Evolutionary conservation across 53 echinoderm and acorn worm genomes (phyloP).

Genomic region (Hippasteria phrygiana): DNA sequence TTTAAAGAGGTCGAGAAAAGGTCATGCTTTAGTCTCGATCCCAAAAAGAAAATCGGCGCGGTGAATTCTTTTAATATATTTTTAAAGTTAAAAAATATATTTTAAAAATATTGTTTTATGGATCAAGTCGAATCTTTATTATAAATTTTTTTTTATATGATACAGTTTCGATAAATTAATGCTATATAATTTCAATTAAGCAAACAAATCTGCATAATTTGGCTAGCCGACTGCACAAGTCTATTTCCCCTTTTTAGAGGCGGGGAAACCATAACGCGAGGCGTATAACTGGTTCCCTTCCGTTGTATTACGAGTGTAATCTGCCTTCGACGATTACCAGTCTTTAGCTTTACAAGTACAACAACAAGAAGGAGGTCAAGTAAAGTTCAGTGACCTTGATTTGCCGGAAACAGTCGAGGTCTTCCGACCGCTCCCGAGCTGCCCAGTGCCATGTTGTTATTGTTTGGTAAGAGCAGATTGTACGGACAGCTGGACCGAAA

Average conservation of each 20-base stretch:
- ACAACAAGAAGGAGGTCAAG: constrained; percentile 50
- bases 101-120: too few species aligned
- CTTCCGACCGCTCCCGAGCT: constrained; percentile 77
- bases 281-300: background rate
- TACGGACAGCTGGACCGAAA: constrained; percentile 41
- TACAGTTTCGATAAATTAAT: background rate
- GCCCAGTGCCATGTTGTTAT: constrained; percentile 76
- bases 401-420: constrained; percentile 69
- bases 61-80: too few species aligned
- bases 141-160: background rate
- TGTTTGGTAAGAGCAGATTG: constrained; percentile 56
- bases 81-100: too few species aligned
- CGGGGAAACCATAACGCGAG: background rate
- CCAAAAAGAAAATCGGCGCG: too few species aligned
- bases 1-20: constrained; percentile 45
- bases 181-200: too few species aligned
- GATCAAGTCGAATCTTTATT: too few species aligned
- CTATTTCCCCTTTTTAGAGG: constrained; percentile 9
- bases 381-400: constrained; percentile 64
- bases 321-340: background rate
- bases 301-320: too few species aligned
- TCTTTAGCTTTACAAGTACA: too few species aligned
- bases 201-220: too few species aligned
- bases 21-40: constrained; percentile 18
- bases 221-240: background rate